Evolutionary conservation across 92 coral and sea anemone genomes (phyloP).

Genomic region (Anthopleura xanthogrammica): DNA sequence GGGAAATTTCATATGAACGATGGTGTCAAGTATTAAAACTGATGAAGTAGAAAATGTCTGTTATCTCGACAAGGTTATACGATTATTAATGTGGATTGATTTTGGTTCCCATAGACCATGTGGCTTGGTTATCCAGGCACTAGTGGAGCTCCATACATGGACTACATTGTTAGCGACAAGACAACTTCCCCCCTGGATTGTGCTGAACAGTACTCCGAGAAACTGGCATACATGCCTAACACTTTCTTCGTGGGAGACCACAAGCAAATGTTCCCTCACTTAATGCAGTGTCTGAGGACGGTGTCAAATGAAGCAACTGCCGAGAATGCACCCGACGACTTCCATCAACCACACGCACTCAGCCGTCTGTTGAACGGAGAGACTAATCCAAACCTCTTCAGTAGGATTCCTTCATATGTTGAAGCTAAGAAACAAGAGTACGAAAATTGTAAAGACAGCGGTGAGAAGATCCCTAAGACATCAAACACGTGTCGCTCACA

Average conservation of each 20-base stretch:
- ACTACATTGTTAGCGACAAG: constrained; percentile 94
- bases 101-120: constrained; percentile 66
- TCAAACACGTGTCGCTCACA: constrained; percentile 81
- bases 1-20: no score
- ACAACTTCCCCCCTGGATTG: constrained; percentile 88
- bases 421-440: constrained; percentile 95
- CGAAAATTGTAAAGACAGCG: constrained; percentile 92
- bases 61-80: no score
- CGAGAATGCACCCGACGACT: constrained; percentile 66
- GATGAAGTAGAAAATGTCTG: no score
- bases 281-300: constrained; percentile 82
- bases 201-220: constrained; percentile 91
- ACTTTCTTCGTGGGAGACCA: constrained; percentile 99
- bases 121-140: constrained; percentile 99
- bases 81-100: not conserved
- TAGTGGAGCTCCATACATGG: constrained; percentile 99
- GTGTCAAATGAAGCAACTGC: constrained; percentile 50
- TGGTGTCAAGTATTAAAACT: no score
- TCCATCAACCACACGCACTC: constrained; percentile 56
- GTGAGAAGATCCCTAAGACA: constrained; percentile 81
- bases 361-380: constrained; percentile 49
- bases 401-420: constrained; percentile 76
- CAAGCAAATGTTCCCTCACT: constrained; percentile 99
- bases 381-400: constrained; percentile 51
- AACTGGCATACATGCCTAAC: constrained; percentile 94